Conservation (phyloP, 2,888 invertebrate species). For the Labia minor region DNA sequence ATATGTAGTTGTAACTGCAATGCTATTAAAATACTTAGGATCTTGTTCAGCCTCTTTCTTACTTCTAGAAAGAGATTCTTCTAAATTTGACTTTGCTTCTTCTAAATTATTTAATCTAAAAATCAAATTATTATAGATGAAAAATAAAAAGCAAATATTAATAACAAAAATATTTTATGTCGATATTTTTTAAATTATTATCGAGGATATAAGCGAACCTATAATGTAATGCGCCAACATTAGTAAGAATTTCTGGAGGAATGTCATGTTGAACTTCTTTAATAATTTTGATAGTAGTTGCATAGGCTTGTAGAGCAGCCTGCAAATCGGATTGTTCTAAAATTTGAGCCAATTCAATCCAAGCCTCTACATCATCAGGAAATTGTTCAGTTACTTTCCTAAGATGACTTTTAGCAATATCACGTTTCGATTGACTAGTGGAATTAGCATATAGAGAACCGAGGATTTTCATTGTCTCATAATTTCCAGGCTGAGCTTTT, state of each 20-base stretch:
- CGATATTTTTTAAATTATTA: not conserved
- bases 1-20: slow-evolving; percentile 91
- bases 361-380: slow-evolving; percentile 97
- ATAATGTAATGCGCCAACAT: slow-evolving; percentile 89
- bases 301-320: slow-evolving; percentile 84
- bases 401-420: slow-evolving; percentile 85
- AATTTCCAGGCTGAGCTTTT: slow-evolving; percentile 93
- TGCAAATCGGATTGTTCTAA: slow-evolving; percentile 87
- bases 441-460: slow-evolving; percentile 93
- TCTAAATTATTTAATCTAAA: slow-evolving; percentile 72
- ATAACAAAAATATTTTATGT: slow-evolving; percentile 19
- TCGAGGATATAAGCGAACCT: slow-evolving; percentile 35
- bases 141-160: slow-evolving; percentile 28
- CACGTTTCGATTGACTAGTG: slow-evolving; percentile 76
- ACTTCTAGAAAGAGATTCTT: slow-evolving; percentile 74
- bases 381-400: slow-evolving; percentile 94
- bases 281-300: slow-evolving; percentile 82
- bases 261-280: slow-evolving; percentile 88
- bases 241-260: slow-evolving; percentile 95
- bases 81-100: slow-evolving; percentile 74
- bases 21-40: slow-evolving; percentile 89
- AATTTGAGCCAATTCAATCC: slow-evolving; percentile 98
- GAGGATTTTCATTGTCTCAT: slow-evolving; percentile 98
- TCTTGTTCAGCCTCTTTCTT: slow-evolving; percentile 77
- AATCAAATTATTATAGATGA: too few species aligned